phyloP scores from a whole-genome alignment of 2,113 vertebrate genomes.

The Pangasianodon gigas region DNA sequence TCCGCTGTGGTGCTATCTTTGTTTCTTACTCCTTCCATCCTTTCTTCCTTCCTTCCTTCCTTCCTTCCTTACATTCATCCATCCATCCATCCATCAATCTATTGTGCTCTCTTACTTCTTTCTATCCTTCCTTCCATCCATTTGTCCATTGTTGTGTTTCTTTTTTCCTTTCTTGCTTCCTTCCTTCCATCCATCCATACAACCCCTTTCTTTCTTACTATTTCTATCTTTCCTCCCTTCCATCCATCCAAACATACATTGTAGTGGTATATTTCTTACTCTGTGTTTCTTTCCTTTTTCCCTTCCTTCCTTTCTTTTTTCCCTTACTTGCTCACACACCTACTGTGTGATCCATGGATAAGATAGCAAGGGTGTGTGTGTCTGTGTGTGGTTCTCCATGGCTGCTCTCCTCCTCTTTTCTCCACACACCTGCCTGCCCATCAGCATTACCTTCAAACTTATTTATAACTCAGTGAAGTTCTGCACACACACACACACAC shows the following conservation, averaged over 20 bases:
- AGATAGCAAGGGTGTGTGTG: neutral
- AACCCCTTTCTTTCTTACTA: neutral
- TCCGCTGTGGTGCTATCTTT: neutral
- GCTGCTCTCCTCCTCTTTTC: conserved; percentile 46
- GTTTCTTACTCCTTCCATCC: neutral
- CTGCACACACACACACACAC: conserved; percentile 34
- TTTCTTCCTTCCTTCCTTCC: neutral
- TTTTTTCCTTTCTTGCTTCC: neutral
- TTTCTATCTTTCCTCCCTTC: neutral
- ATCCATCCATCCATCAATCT: neutral
- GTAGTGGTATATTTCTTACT: neutral
- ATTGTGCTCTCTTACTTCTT: neutral
- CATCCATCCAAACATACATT: neutral
- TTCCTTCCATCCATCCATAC: neutral
- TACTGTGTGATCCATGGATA: neutral
- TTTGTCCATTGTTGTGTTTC: neutral
- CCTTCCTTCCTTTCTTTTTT: neutral
- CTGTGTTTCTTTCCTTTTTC: neutral
- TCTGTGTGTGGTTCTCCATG: neutral
- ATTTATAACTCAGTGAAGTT: conserved; percentile 64
- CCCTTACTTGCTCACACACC: neutral
- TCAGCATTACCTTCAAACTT: conserved; percentile 56
- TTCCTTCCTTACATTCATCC: too few relatives aligned
- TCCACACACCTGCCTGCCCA: conserved; percentile 57
- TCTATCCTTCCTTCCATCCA: neutral